These are phyloP conservation scores for Achroia grisella DNA, from an alignment of 1,140 invertebrate species.

Conservation along the genomic window DNA sequence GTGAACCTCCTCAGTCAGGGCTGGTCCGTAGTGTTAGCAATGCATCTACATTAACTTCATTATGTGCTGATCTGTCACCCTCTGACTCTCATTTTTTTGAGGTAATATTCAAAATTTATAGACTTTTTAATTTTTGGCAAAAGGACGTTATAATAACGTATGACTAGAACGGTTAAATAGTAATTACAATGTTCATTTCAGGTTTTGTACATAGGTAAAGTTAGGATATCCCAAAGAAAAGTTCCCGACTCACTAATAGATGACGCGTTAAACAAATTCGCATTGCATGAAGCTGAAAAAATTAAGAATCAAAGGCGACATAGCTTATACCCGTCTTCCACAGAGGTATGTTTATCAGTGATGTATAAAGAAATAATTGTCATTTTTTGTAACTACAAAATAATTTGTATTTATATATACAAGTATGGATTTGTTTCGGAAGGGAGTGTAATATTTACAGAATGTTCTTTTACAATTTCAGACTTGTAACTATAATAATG, in stretches of 20 bases:
- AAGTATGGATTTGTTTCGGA: too few species aligned
- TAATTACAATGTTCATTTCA: constrained; percentile 51
- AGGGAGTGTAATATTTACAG: too few species aligned
- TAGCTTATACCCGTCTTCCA: constrained; percentile 53
- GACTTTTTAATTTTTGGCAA: constrained; percentile 1
- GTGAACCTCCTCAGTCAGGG: constrained; percentile 25
- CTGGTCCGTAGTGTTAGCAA: constrained; percentile 75
- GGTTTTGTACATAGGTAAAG: constrained; percentile 92
- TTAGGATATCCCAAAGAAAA: constrained; percentile 87
- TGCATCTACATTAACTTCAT: constrained; percentile 78
- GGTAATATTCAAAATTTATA: constrained; percentile 66
- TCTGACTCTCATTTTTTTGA: constrained; percentile 91
- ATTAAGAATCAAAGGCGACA: constrained; percentile 71
- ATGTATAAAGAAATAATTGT: too few species aligned
- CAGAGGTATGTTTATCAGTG: constrained; percentile 34
- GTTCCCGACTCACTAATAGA: constrained; percentile 92
- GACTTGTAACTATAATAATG: constrained; percentile 52
- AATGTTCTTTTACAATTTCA: constrained; percentile 21
- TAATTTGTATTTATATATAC: too few species aligned
- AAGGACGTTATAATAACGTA: too few species aligned
- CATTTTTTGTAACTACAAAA: too few species aligned
- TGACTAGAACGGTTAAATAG: too few species aligned
- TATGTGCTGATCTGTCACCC: constrained; percentile 85
- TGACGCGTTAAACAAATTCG: constrained; percentile 90
- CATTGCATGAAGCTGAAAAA: constrained; percentile 84